A percentile compares a stretch with the other conserved stretches of the same genome.
Evolutionary conservation across 1,140 invertebrate genomes (phyloP).

Genomic region (Gyrodactylus salaris): DNA sequence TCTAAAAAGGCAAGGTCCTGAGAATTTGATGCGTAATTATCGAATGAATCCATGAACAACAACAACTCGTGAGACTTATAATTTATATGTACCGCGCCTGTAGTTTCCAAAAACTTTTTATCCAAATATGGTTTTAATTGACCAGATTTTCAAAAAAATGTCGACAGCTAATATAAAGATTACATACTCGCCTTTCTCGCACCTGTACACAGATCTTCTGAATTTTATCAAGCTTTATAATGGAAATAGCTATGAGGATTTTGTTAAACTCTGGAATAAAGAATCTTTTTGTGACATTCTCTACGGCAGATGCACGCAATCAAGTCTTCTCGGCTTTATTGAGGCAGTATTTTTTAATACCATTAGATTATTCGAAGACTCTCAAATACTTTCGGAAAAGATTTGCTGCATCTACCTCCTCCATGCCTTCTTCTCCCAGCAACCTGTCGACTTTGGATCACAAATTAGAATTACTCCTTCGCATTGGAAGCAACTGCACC

Average conservation of each 20-base stretch:
- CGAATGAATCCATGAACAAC: neutral
- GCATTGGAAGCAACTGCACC: neutral
- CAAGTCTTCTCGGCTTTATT: neutral
- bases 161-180: neutral
- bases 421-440: neutral
- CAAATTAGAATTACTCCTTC: neutral
- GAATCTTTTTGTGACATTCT: neutral
- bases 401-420: neutral
- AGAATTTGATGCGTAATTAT: slow-evolving; percentile 1
- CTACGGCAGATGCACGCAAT: neutral
- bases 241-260: neutral
- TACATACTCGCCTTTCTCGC: neutral
- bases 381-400: neutral
- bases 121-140: neutral
- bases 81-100: too few species aligned
- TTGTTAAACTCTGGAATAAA: neutral
- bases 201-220: neutral
- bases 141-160: neutral
- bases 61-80: neutral
- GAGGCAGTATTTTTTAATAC: neutral
- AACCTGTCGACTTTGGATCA: neutral
- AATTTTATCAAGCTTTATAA: neutral
- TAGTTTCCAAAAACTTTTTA: too few species aligned
- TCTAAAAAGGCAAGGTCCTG: neutral
- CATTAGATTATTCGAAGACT: neutral